Conservation (phyloP, 2,888 invertebrate species). For the Apamea sordens region DNA sequence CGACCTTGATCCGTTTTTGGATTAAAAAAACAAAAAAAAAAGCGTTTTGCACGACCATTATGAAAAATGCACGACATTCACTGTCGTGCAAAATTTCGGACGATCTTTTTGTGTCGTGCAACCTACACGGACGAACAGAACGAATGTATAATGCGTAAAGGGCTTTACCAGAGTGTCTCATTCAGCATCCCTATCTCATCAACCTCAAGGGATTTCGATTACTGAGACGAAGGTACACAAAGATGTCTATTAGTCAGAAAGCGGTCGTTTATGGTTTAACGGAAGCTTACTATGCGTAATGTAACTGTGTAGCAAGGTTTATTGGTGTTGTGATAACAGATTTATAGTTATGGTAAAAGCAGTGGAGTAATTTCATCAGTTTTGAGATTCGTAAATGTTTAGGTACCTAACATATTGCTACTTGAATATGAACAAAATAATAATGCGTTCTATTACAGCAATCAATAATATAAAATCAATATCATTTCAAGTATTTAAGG, state of each 20-base stretch:
- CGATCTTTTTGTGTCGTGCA: not conserved
- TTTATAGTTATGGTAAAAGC: not conserved
- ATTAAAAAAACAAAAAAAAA: not conserved
- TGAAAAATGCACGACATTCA: not conserved
- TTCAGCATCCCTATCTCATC: constrained; percentile 41
- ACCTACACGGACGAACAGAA: not conserved
- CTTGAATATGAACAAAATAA: too few relatives aligned
- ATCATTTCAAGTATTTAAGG: too few relatives aligned
- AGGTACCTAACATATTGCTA: too few relatives aligned
- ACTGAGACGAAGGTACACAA: constrained; percentile 46
- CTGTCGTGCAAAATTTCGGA: not conserved
- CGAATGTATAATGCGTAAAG: not conserved
- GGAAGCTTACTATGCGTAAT: not conserved
- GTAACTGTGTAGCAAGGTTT: not conserved
- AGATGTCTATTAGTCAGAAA: constrained; percentile 21
- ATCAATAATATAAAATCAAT: too few relatives aligned
- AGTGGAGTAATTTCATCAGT: not conserved
- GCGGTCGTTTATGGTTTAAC: constrained; percentile 17
- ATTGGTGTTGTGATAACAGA: not conserved
- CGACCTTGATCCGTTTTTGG: too few relatives aligned
- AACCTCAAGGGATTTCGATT: constrained; percentile 45
- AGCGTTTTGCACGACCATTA: not conserved
- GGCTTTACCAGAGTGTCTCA: constrained; percentile 23
- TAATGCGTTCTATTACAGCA: too few relatives aligned
- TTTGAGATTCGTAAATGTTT: too few relatives aligned